Evolutionary conservation across 2,888 invertebrate genomes (phyloP).

Genomic region (Noctua janthe): DNA sequence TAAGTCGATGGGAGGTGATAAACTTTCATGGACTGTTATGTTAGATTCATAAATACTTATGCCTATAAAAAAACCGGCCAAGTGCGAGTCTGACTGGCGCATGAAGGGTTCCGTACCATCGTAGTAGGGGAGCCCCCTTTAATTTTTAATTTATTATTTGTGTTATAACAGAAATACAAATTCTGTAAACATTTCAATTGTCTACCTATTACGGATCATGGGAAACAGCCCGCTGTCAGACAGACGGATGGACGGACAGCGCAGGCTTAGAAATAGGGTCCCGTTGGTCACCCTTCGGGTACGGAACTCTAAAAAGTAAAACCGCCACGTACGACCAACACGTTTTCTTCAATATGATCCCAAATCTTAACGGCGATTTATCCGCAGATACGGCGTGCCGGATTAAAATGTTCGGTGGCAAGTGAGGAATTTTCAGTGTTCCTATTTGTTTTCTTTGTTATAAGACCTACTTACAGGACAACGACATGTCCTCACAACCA

Average conservation of each 20-base stretch:
- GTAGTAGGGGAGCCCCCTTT: no score
- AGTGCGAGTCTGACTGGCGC: no score
- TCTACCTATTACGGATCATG: no score
- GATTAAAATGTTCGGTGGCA: slow-evolving; percentile 29
- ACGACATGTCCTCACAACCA: slow-evolving; percentile 22
- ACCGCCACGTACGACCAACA: slow-evolving; percentile 11
- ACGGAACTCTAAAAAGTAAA: slow-evolving; percentile 9
- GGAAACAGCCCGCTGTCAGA: no score
- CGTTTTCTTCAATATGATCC: slow-evolving; percentile 32
- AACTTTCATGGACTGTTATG: neutral
- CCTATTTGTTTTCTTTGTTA: slow-evolving; percentile 33
- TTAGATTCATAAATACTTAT: neutral
- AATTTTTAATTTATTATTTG: no score
- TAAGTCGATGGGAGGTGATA: neutral
- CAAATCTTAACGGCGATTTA: slow-evolving; percentile 18
- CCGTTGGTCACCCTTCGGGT: no score
- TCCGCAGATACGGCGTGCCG: slow-evolving; percentile 8
- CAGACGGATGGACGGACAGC: no score
- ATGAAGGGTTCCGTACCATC: no score
- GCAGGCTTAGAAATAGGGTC: no score
- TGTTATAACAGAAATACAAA: no score
- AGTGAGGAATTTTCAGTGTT: slow-evolving; percentile 14
- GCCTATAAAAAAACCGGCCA: no score
- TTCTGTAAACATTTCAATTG: no score
- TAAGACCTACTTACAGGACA: slow-evolving; percentile 40